Conservation (phyloP, 1,140 invertebrate genomes). For the Phocides pigmalion region DNA sequence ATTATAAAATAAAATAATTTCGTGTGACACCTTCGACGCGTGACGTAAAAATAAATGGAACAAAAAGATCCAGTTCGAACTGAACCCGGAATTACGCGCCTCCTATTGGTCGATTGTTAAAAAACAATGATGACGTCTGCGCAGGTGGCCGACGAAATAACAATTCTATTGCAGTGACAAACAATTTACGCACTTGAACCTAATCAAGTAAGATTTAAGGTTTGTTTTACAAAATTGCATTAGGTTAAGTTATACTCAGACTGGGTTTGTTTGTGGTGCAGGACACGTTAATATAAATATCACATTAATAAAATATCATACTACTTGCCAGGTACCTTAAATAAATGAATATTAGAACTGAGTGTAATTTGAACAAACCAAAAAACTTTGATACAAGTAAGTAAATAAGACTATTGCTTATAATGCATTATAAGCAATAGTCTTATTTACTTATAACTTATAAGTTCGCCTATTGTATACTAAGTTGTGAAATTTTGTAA, state of each 20-base stretch:
- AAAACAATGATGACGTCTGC: conserved; percentile 13
- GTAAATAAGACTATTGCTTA: no score
- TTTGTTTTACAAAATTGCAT: conserved; percentile 9
- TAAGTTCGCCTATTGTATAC: no score
- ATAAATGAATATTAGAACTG: no score
- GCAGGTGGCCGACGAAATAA: background rate
- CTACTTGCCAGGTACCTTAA: no score
- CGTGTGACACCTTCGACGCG: conserved; percentile 12
- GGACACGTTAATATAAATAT: no score
- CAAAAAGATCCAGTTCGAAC: background rate
- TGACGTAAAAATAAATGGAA: conserved; percentile 11
- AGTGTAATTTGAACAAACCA: no score
- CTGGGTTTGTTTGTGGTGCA: background rate
- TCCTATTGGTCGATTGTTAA: conserved; percentile 34
- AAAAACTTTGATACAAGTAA: no score
- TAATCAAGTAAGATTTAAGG: background rate
- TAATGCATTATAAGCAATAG: no score
- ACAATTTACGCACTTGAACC: background rate
- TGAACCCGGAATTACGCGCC: conserved; percentile 20
- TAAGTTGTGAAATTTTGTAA: no score
- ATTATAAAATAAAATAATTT: conserved; percentile 35
- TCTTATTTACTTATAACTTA: no score
- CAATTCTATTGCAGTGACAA: background rate
- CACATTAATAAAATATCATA: no score
- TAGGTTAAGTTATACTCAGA: background rate